Evolutionary conservation across 2,113 vertebrate genomes (phyloP).

Genomic region (Paramormyrops kingsleyae): DNA sequence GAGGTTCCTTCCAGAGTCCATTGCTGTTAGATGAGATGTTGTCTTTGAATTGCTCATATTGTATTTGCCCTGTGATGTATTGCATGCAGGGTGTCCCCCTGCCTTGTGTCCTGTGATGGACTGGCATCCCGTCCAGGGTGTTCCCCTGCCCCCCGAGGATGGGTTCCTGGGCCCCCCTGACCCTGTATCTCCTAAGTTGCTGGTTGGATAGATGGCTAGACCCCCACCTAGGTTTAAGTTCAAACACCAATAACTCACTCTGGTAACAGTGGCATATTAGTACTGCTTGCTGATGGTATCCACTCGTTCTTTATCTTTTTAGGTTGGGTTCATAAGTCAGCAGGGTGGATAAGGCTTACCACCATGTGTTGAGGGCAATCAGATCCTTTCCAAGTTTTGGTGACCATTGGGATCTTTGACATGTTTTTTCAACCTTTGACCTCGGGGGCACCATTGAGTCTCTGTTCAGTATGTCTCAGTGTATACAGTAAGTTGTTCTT

Average conservation of each 20-base stretch:
- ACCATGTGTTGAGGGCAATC: background rate
- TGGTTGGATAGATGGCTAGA: background rate
- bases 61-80: background rate
- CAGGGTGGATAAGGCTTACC: background rate
- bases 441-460: background rate
- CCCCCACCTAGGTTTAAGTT: background rate
- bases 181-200: background rate
- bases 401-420: background rate
- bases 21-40: background rate
- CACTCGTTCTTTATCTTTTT: background rate
- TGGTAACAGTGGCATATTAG: background rate
- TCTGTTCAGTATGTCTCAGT: background rate
- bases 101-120: background rate
- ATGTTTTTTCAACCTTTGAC: conserved; percentile 6
- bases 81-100: background rate
- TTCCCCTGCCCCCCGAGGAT: background rate
- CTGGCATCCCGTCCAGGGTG: background rate
- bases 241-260: background rate
- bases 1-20: background rate
- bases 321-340: background rate
- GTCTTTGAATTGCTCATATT: background rate
- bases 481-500: background rate
- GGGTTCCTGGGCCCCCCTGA: background rate
- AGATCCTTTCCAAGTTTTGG: background rate
- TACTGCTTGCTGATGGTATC: background rate